Evolutionary conservation across 23 tunicate genomes (phyloP).

Genomic region (Styela plicata): DNA sequence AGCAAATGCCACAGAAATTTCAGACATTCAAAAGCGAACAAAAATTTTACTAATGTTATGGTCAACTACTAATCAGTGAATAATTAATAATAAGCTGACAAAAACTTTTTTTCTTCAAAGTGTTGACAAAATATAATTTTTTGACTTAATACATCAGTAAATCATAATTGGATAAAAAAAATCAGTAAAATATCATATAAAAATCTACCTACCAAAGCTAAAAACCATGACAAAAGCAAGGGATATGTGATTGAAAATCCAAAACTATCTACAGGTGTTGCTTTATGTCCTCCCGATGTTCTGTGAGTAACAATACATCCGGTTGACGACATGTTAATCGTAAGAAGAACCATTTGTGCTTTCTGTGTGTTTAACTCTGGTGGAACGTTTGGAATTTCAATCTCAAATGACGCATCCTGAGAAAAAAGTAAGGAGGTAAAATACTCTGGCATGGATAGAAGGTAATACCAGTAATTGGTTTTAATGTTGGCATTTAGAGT

Average conservation of each 20-base stretch:
- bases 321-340: conserved; percentile 51
- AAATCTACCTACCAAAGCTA: conserved; percentile 81
- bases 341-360: conserved; percentile 40
- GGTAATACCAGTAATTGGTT: not conserved
- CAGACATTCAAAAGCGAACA: no score
- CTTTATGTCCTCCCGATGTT: conserved; percentile 43
- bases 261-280: conserved; percentile 37
- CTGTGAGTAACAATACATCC: conserved; percentile 52
- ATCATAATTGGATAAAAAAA: no score
- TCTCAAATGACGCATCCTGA: conserved; percentile 37
- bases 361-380: not conserved
- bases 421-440: not conserved
- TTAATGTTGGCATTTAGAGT: not conserved
- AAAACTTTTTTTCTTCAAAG: no score
- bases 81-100: no score
- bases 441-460: not conserved
- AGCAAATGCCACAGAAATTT: no score
- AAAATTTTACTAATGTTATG: no score
- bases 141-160: no score
- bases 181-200: no score
- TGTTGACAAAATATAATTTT: no score
- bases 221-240: conserved; percentile 58
- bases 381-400: conserved; percentile 32
- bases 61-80: no score
- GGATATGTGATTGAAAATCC: conserved; percentile 65